Evolutionary conservation across 1,140 invertebrate species (phyloP).

Genomic region (Dinoponera quadriceps): DNA sequence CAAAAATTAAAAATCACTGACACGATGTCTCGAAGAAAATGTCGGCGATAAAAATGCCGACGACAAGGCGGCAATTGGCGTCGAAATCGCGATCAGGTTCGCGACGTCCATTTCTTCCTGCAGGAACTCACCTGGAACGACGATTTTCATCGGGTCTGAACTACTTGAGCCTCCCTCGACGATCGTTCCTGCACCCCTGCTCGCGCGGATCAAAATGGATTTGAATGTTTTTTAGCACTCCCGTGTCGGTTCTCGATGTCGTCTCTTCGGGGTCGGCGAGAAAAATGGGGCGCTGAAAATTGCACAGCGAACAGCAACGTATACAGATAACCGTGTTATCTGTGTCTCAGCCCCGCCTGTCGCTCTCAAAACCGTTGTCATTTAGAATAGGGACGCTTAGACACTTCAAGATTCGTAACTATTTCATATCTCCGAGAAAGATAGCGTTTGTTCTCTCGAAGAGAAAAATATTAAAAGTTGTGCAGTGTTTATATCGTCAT

Average conservation of each 20-base stretch:
- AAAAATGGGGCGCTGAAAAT: conserved; percentile 8
- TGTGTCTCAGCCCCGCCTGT: background rate
- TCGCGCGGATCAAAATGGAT: background rate
- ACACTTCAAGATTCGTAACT: background rate
- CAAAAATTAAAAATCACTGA: background rate
- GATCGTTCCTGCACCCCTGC: background rate
- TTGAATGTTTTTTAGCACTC: conserved; percentile 2
- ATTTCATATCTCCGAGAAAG: background rate
- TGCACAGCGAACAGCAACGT: background rate
- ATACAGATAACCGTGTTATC: conserved; percentile 30
- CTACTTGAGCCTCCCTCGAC: background rate
- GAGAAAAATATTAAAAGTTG: background rate
- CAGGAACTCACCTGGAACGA: background rate
- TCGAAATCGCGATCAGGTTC: no score
- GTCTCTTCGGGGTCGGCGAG: background rate
- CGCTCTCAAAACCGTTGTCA: background rate
- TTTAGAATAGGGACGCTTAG: conserved; percentile 20
- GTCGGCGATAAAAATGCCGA: no score
- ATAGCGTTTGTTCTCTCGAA: background rate
- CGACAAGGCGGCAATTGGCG: no score
- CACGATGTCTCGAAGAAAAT: no score
- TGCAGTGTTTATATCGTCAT: no score
- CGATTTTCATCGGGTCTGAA: background rate
- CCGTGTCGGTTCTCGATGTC: background rate
- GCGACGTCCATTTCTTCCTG: background rate